Evolutionary conservation across 1,140 invertebrate species (phyloP).

Genomic region (Thalassaphorura encarpata): DNA sequence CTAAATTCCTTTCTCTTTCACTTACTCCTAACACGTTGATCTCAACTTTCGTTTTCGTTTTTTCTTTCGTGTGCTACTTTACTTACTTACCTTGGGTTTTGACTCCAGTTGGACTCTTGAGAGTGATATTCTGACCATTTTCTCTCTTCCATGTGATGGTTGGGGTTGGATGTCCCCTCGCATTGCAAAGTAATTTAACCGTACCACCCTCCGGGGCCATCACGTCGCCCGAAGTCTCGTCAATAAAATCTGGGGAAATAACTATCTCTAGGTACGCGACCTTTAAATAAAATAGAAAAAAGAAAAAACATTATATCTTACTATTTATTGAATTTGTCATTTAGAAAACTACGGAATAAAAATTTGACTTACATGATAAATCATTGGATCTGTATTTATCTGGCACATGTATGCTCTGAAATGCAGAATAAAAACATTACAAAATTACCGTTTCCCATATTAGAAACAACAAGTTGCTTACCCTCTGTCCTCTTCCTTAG

Average conservation of each 20-base stretch:
- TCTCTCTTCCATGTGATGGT: slow-evolving; percentile 76
- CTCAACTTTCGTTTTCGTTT: background rate
- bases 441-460: too few species aligned
- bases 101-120: slow-evolving; percentile 49
- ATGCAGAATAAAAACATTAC: background rate
- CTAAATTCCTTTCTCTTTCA: background rate
- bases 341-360: background rate
- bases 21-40: too few species aligned
- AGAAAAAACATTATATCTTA: background rate
- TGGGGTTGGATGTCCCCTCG: slow-evolving; percentile 70
- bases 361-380: slow-evolving; percentile 35
- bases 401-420: slow-evolving; percentile 39
- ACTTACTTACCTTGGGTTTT: slow-evolving; percentile 50
- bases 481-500: slow-evolving; percentile 37
- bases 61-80: background rate
- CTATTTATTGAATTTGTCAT: background rate
- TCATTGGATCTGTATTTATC: slow-evolving; percentile 42
- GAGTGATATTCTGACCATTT: slow-evolving; percentile 66
- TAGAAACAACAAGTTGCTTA: slow-evolving; percentile 1
- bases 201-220: slow-evolving; percentile 68
- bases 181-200: slow-evolving; percentile 47
- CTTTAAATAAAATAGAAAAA: slow-evolving; percentile 40
- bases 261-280: slow-evolving; percentile 70
- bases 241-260: slow-evolving; percentile 70
- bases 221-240: slow-evolving; percentile 54